Percentiles rank a stretch among this genome's conserved stretches.
These are phyloP conservation scores for Acrobeloides nanus DNA, from an alignment of 2,888 invertebrate genomes.

Conservation along the genomic window DNA sequence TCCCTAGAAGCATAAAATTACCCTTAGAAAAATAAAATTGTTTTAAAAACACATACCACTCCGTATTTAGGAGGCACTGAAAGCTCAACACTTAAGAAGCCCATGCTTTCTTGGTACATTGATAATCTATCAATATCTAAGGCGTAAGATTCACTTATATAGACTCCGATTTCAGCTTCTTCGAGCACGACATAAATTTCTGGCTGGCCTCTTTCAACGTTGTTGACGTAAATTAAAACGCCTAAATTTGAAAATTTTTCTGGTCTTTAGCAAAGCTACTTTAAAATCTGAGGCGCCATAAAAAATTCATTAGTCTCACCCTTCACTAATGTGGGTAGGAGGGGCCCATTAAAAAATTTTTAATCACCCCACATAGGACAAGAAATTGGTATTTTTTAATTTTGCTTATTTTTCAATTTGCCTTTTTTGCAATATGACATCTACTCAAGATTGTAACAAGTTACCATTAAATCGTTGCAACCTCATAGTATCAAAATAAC, in stretches of 20 bases:
- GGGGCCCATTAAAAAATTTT: too few relatives aligned
- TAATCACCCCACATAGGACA: too few relatives aligned
- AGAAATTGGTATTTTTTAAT: too few relatives aligned
- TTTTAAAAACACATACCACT: constrained; percentile 25
- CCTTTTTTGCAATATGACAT: too few relatives aligned
- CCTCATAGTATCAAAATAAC: constrained; percentile 51
- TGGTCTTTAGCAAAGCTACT: too few relatives aligned
- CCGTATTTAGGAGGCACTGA: constrained; percentile 47
- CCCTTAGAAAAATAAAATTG: background rate
- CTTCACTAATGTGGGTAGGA: too few relatives aligned
- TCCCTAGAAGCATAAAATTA: too few relatives aligned
- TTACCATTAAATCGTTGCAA: constrained; percentile 50
- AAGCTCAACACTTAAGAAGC: constrained; percentile 46
- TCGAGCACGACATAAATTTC: constrained; percentile 52
- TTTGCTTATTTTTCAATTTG: too few relatives aligned
- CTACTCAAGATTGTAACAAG: background rate
- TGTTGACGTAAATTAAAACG: constrained; percentile 50
- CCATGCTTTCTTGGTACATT: constrained; percentile 49
- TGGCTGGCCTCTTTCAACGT: constrained; percentile 48
- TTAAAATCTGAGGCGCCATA: too few relatives aligned
- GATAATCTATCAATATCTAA: constrained; percentile 45
- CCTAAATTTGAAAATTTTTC: constrained; percentile 18
- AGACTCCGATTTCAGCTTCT: constrained; percentile 49
- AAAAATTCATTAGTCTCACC: too few relatives aligned
- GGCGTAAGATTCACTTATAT: constrained; percentile 47